phyloP scores from a whole-genome alignment of 2,113 vertebrate genomes.

The Esox niger region DNA sequence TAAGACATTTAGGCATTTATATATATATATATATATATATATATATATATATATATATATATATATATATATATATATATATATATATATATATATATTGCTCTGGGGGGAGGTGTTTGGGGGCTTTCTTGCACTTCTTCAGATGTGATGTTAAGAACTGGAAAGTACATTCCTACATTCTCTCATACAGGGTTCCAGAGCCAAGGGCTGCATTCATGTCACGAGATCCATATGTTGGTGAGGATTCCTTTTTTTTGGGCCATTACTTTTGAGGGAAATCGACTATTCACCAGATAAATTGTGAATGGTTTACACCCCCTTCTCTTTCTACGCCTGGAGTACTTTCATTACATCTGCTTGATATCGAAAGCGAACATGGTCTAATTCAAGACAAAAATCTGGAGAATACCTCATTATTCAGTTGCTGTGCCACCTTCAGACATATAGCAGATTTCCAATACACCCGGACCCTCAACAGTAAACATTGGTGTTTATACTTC shows the following conservation, averaged over 20 bases:
- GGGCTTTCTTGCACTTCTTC: too few relatives aligned
- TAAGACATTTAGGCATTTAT: too few relatives aligned
- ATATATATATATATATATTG: too few relatives aligned
- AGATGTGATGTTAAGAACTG: background rate
- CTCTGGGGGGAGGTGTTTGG: too few relatives aligned
- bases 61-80: too few relatives aligned
- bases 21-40: too few relatives aligned
- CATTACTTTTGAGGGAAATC: background rate
- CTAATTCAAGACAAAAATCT: constrained; percentile 4
- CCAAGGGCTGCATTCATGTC: constrained; percentile 15
- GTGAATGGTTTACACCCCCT: background rate
- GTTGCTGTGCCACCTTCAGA: background rate
- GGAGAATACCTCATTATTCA: constrained; percentile 1
- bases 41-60: too few relatives aligned
- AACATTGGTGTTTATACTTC: background rate
- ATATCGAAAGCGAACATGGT: constrained; percentile 15
- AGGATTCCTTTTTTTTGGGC: background rate
- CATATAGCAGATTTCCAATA: background rate
- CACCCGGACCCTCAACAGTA: background rate
- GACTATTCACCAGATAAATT: too few relatives aligned
- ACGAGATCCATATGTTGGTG: background rate
- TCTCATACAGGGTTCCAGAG: background rate
- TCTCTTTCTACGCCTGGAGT: constrained; percentile 4
- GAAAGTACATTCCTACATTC: background rate
- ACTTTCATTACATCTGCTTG: background rate